Conservation (phyloP, 2,888 invertebrate genomes). For the Gnatocerus cornutus region DNA sequence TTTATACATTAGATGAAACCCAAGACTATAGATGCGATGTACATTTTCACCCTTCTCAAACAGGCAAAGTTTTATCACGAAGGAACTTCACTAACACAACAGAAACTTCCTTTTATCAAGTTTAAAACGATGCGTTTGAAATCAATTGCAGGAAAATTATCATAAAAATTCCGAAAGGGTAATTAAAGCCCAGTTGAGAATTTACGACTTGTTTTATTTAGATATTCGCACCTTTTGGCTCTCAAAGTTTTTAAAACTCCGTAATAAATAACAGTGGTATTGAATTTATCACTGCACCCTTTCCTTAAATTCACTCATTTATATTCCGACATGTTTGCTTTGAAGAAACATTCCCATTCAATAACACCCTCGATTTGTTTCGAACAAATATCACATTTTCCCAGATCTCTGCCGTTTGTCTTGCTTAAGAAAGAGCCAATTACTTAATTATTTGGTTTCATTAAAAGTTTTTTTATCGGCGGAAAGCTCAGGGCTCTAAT, state of each 20-base stretch:
- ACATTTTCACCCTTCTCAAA: conserved; percentile 30
- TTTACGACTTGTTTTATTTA: too few relatives aligned
- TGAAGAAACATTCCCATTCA: conserved; percentile 31
- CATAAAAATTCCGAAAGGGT: too few relatives aligned
- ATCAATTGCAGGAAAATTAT: background rate
- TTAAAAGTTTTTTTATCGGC: conserved; percentile 28
- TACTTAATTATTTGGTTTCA: conserved; percentile 34
- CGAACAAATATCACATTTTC: conserved; percentile 22
- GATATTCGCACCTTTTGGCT: too few relatives aligned
- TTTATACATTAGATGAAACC: conserved; percentile 34
- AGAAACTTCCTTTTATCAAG: conserved; percentile 24
- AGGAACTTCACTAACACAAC: conserved; percentile 31
- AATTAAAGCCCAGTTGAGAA: too few relatives aligned
- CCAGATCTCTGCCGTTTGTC: conserved; percentile 2
- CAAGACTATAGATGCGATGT: conserved; percentile 23
- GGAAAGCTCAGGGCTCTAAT: conserved; percentile 9
- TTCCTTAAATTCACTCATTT: conserved; percentile 48
- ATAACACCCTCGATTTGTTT: conserved; percentile 40
- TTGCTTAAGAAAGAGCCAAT: conserved; percentile 21
- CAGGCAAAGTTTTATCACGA: conserved; percentile 27
- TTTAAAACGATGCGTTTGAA: background rate
- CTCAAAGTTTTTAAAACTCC: background rate
- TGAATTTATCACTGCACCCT: conserved; percentile 46
- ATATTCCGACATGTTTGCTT: conserved; percentile 47
- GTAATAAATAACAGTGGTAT: conserved; percentile 43